phyloP scores from a whole-genome alignment of 2,797 vertebrate species.

The Oryzias dopingdopingensis region DNA sequence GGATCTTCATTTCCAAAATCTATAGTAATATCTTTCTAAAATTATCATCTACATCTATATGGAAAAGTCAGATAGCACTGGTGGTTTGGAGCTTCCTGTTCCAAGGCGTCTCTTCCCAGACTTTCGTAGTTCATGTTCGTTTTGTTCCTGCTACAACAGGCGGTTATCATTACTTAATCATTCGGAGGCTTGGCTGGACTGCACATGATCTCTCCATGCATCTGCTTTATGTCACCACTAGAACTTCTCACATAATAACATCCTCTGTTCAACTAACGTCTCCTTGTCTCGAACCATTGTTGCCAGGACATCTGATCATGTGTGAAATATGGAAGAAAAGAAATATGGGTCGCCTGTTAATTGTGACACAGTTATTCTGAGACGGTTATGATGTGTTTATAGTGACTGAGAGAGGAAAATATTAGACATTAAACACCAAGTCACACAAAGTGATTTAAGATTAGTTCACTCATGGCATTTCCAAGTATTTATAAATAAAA shows the following conservation, averaged over 20 bases:
- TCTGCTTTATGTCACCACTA: conserved; percentile 43
- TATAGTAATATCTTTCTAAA: too few relatives aligned
- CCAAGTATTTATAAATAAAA: conserved; percentile 16
- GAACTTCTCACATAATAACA: conserved; percentile 31
- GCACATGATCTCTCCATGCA: conserved; percentile 37
- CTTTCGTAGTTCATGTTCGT: conserved; percentile 12
- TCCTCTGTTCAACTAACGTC: conserved; percentile 19
- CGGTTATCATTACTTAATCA: conserved; percentile 30
- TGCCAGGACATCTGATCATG: conserved; percentile 1
- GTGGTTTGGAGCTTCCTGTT: conserved; percentile 7
- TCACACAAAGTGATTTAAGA: conserved; percentile 19
- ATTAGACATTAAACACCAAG: conserved; percentile 11
- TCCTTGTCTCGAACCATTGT: conserved; percentile 8
- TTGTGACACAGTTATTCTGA: conserved; percentile 3
- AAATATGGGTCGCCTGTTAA: too few relatives aligned
- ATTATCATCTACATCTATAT: background rate
- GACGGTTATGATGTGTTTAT: conserved; percentile 51
- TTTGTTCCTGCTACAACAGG: conserved; percentile 27
- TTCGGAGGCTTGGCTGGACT: conserved; percentile 24
- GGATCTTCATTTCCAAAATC: background rate
- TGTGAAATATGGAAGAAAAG: background rate
- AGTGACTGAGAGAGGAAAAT: conserved; percentile 14
- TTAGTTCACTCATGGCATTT: conserved; percentile 18
- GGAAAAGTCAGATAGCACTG: background rate
- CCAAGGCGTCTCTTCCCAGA: conserved; percentile 6